Conservation (phyloP, 1,140 invertebrate genomes). For the Agraylea sexmaculata region DNA sequence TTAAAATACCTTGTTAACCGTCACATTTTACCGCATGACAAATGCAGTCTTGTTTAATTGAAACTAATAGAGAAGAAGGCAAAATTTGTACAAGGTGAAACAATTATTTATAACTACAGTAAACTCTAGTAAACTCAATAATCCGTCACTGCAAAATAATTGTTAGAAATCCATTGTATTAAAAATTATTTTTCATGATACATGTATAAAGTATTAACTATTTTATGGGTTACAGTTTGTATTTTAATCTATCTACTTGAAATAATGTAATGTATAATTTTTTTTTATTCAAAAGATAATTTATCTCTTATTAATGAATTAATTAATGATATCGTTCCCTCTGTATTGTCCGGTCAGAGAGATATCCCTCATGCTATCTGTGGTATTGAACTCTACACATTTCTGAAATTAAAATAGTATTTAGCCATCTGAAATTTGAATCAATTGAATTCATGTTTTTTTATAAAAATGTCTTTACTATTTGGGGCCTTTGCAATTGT, state of each 20-base stretch:
- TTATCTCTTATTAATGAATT: background rate
- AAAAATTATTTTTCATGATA: background rate
- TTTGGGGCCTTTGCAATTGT: conserved; percentile 33
- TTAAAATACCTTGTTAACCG: too few species aligned
- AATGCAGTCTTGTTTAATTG: too few species aligned
- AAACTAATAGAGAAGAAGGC: too few species aligned
- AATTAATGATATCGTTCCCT: background rate
- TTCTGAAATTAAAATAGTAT: conserved; percentile 14
- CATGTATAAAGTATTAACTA: background rate
- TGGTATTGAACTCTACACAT: conserved; percentile 20
- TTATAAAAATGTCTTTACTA: conserved; percentile 24
- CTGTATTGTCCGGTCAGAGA: too few species aligned
- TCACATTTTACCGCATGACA: too few species aligned
- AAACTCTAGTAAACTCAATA: too few species aligned
- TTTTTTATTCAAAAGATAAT: background rate
- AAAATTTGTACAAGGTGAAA: too few species aligned
- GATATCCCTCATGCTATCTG: conserved; percentile 17
- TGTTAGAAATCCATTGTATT: too few species aligned
- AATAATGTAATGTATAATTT: too few species aligned
- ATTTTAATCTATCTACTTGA: too few species aligned
- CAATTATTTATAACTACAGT: too few species aligned
- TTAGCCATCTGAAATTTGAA: background rate
- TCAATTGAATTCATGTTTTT: conserved; percentile 1
- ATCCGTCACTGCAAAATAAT: too few species aligned
- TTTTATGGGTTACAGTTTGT: background rate